Evolutionary conservation across 1,140 invertebrate species (phyloP).

Genomic region (Lordiphosa stackelbergi): DNA sequence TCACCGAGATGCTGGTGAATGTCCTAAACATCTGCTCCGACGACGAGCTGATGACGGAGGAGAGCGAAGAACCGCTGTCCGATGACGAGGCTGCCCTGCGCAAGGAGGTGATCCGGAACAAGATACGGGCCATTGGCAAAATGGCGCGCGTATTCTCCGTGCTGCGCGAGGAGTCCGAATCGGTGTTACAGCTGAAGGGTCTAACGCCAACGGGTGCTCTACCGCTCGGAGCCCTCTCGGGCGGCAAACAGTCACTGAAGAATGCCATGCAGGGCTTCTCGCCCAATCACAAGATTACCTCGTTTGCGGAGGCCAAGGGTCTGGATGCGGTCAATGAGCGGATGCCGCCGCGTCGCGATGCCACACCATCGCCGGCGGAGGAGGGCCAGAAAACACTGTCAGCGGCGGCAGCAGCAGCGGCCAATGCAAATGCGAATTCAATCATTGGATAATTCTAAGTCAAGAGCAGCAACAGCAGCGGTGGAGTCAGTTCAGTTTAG

Average conservation of each 20-base stretch:
- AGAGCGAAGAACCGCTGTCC: conserved; percentile 87
- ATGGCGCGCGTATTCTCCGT: conserved; percentile 84
- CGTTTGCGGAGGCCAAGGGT: conserved; percentile 99
- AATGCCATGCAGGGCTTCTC: conserved; percentile 99
- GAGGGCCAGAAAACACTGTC: conserved; percentile 67
- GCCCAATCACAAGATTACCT: conserved; percentile 98
- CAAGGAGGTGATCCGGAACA: conserved; percentile 99
- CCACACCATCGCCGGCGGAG: conserved; percentile 81
- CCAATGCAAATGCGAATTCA: conserved; percentile 75
- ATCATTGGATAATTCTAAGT: conserved; percentile 77
- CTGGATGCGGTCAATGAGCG: conserved; percentile 99
- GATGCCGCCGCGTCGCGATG: conserved; percentile 97
- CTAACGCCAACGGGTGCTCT: conserved; percentile 98
- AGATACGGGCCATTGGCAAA: conserved; percentile 99
- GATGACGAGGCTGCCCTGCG: conserved; percentile 88
- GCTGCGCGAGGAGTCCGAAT: conserved; percentile 98
- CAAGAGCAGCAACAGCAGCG: conserved; percentile 17
- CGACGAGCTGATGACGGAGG: conserved; percentile 98
- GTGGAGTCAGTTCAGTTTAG: conserved; percentile 20
- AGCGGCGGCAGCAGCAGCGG: conserved; percentile 69
- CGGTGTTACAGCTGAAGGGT: conserved; percentile 98
- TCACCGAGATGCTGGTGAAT: conserved; percentile 99
- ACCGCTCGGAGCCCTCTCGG: conserved; percentile 96
- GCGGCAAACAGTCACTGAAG: conserved; percentile 96
- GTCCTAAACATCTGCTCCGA: conserved; percentile 99